Base-by-base conservation (phyloP, 2,797 vertebrate species). In the Manis pentadactyla region DNA sequence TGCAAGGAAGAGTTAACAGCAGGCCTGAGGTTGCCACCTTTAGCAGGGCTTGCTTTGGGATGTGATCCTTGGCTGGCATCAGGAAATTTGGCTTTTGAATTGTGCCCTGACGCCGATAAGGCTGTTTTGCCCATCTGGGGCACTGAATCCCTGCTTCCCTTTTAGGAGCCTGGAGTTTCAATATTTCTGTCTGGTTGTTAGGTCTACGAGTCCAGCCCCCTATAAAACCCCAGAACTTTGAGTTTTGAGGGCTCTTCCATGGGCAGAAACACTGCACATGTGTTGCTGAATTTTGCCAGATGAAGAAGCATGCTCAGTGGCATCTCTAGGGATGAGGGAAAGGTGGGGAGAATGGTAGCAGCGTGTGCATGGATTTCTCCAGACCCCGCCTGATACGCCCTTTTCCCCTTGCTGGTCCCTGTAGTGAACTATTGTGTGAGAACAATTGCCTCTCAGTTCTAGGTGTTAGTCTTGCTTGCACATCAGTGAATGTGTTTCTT, bases 311-410 rank as follows among this genome's bases (percentile, higher is more conserved):
- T 18, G 23, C 21, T 68, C 7, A 11, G 0, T 12, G 39, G 46
- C 17, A 59, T 37, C 13, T 23, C 9, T 4, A 29, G 39, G 29
- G 7, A 5, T n/a, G n/a, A 17, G n/a, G 37, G 69, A 27, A 42
- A 83, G 49, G 10, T 9, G 0, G 29, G 31, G 37, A 31, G 61
- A 29, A 4, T 27, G 11, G 5, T 8, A 63, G 64, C 5, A 51
- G 29, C 12, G 31, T 68, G 29, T 8, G 29, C 14, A 0, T 34
- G 74, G 83, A n/a, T 55, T 77, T 51, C 31, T 55, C 34, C 27
- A 39, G 18, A 19, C 25, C 53, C 29, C 0, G 5, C 25, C 31
- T 68, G 17, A 4, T 73, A 2, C 0, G n/a, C 29, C 2, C 25
- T 10, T 37, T 39, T 2, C 49, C 19, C 68, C 21, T 87, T 49